These are phyloP conservation scores for Rhaphigaster nebulosa DNA, from an alignment of 2,888 invertebrate species.

Conservation along the genomic window DNA sequence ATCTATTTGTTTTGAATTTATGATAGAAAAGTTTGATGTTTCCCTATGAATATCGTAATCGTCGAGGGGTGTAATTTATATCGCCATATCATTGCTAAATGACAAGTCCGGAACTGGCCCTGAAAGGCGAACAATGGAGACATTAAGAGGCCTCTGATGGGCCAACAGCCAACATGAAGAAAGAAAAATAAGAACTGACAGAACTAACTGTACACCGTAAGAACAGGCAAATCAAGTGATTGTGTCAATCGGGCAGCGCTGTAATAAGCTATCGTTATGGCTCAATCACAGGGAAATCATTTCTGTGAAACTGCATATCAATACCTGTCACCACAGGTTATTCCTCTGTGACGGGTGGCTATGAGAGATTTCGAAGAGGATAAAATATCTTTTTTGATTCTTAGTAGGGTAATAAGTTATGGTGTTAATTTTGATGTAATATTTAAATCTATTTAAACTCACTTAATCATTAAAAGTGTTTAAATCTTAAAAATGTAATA, in stretches of 20 bases:
- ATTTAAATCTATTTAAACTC: too few relatives aligned
- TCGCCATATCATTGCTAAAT: background rate
- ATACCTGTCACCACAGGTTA: background rate
- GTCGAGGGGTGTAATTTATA: background rate
- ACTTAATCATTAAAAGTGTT: too few relatives aligned
- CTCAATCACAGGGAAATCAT: background rate
- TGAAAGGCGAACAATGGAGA: background rate
- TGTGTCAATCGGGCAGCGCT: background rate
- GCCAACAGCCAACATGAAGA: background rate
- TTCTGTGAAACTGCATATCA: background rate
- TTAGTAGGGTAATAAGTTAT: background rate
- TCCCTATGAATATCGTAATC: background rate
- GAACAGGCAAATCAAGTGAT: constrained; percentile 28
- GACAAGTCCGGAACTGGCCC: background rate
- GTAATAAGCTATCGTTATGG: constrained; percentile 21
- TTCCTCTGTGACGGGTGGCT: background rate
- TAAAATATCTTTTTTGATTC: background rate
- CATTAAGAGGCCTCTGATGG: background rate
- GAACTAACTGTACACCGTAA: background rate
- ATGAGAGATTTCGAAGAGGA: background rate
- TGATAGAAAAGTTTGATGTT: background rate
- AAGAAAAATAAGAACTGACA: constrained; percentile 38
- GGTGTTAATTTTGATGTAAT: background rate
- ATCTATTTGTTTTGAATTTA: background rate
- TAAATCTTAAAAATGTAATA: too few relatives aligned